These are phyloP conservation scores for Scarus forsteni DNA, from an alignment of 2,797 vertebrate genomes.

Conservation along the genomic window DNA sequence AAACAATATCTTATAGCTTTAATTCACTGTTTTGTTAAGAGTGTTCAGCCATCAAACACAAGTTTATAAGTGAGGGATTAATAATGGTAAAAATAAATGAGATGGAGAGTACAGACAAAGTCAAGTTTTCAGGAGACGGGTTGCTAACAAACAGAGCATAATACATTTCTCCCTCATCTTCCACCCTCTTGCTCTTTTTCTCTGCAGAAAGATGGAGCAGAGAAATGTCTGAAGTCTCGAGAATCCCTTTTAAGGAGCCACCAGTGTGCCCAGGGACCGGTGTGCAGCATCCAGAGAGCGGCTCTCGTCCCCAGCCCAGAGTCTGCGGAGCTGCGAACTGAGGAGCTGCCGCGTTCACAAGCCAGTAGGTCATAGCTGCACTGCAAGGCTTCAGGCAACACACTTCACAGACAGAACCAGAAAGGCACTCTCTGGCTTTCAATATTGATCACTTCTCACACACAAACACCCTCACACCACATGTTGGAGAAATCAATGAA, in stretches of 20 bases:
- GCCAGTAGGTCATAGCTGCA: constrained; percentile 68
- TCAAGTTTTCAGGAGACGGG: constrained; percentile 24
- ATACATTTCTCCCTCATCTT: constrained; percentile 14
- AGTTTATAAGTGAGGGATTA: not conserved
- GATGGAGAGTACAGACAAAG: not conserved
- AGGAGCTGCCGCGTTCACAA: constrained; percentile 59
- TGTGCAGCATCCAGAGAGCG: constrained; percentile 55
- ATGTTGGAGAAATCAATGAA: constrained; percentile 78
- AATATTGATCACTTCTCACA: constrained; percentile 78
- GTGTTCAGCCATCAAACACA: too few relatives aligned
- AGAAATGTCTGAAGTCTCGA: constrained; percentile 43
- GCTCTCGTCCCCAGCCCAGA: constrained; percentile 49
- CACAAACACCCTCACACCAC: constrained; percentile 44
- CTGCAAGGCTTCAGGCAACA: constrained; percentile 68
- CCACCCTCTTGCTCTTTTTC: constrained; percentile 20
- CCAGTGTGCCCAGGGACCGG: constrained; percentile 48
- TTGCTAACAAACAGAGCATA: constrained; percentile 33
- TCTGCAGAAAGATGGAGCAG: constrained; percentile 42
- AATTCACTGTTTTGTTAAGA: too few relatives aligned
- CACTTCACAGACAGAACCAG: constrained; percentile 71
- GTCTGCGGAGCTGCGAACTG: constrained; percentile 59
- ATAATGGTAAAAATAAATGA: constrained; percentile 4
- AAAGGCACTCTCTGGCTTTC: constrained; percentile 76
- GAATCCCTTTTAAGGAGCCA: constrained; percentile 65
- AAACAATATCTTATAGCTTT: too few relatives aligned